Evolutionary conservation across 2,113 vertebrate species (phyloP).

Genomic region (Leucopsar rothschildi): DNA sequence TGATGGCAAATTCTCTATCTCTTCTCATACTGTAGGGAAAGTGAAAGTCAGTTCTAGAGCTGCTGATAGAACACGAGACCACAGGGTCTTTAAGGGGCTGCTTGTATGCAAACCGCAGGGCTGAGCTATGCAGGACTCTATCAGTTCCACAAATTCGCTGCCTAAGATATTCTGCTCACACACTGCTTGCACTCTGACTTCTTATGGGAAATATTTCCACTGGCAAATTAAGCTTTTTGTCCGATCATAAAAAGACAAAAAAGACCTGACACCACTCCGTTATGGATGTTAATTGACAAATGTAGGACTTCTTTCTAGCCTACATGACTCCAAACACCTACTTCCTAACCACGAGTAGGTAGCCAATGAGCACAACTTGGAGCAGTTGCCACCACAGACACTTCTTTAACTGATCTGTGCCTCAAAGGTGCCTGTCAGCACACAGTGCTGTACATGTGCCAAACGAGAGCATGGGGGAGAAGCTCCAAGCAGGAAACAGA

Average conservation of each 20-base stretch:
- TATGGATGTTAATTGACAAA: background rate
- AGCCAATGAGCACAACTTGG: background rate
- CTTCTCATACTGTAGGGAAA: background rate
- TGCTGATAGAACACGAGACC: background rate
- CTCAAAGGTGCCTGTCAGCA: conserved; percentile 7
- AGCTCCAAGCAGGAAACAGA: conserved; percentile 51
- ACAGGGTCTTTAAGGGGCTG: background rate
- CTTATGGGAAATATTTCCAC: background rate
- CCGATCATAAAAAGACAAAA: background rate
- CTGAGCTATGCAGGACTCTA: background rate
- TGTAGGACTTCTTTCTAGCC: background rate
- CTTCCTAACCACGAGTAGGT: background rate
- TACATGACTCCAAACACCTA: background rate
- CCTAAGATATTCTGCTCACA: background rate
- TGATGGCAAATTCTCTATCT: background rate
- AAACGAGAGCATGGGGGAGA: background rate
- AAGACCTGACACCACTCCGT: background rate
- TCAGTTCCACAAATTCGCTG: accelerated
- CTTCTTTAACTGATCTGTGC: background rate
- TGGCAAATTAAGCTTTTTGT: background rate
- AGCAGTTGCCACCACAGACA: background rate
- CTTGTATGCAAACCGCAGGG: background rate
- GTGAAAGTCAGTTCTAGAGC: background rate
- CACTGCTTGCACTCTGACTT: background rate
- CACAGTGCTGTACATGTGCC: background rate